These are phyloP conservation scores for Craniophora ligustri DNA, from an alignment of 2,888 invertebrate genomes.

Conservation along the genomic window DNA sequence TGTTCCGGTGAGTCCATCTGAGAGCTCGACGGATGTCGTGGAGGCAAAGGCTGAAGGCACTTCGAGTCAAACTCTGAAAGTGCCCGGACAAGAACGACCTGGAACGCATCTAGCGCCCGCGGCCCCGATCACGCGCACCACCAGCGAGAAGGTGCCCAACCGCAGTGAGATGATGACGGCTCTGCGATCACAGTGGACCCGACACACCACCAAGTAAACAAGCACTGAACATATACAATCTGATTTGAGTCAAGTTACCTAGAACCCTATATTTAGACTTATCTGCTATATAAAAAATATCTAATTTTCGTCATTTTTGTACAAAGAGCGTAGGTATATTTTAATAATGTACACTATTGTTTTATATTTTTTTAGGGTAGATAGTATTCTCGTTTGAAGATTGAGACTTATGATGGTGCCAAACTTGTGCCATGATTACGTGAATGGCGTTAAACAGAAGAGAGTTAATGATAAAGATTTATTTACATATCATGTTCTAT, in stretches of 20 bases:
- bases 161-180: slow-evolving; percentile 95
- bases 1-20: slow-evolving; percentile 89
- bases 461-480: slow-evolving; percentile 52
- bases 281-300: slow-evolving; percentile 44
- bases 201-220: slow-evolving; percentile 94
- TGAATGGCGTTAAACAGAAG: slow-evolving; percentile 53
- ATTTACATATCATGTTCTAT: slow-evolving; percentile 64
- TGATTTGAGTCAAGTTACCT: slow-evolving; percentile 67
- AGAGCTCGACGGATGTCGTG: slow-evolving; percentile 71
- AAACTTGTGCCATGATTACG: slow-evolving; percentile 59
- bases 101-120: slow-evolving; percentile 84
- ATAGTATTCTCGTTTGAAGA: slow-evolving; percentile 53
- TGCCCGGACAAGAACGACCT: slow-evolving; percentile 76
- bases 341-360: slow-evolving; percentile 46
- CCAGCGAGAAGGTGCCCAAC: slow-evolving; percentile 95
- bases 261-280: slow-evolving; percentile 53
- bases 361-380: slow-evolving; percentile 48
- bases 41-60: slow-evolving; percentile 65
- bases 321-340: slow-evolving; percentile 48
- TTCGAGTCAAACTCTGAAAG: slow-evolving; percentile 87
- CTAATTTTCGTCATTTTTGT: slow-evolving; percentile 48
- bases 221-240: slow-evolving; percentile 25
- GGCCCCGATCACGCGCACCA: slow-evolving; percentile 92
- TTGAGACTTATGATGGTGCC: slow-evolving; percentile 67
- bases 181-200: slow-evolving; percentile 94